These are phyloP conservation scores for Conopomorpha cramerella DNA, from an alignment of 1,140 invertebrate genomes.

Conservation along the genomic window DNA sequence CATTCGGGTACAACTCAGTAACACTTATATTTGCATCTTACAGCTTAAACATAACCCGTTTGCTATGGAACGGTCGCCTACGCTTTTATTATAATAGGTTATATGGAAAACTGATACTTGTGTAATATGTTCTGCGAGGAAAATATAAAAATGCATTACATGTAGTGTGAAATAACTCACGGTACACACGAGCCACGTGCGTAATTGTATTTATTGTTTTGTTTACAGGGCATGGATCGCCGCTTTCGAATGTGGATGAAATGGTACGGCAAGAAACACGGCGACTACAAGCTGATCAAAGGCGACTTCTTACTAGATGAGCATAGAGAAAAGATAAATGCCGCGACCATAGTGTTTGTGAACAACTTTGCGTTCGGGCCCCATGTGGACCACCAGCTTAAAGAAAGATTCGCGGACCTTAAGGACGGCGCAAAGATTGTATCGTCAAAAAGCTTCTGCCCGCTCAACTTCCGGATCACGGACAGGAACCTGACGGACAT, in stretches of 20 bases:
- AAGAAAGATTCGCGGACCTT: conserved; percentile 94
- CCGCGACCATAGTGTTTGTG: conserved; percentile 94
- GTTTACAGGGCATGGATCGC: conserved; percentile 80
- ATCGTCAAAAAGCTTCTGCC: conserved; percentile 98
- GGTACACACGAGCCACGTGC: too few relatives aligned
- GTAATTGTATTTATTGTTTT: too few relatives aligned
- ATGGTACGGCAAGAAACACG: conserved; percentile 95
- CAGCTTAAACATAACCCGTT: too few relatives aligned
- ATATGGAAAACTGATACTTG: too few relatives aligned
- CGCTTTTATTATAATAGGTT: too few relatives aligned
- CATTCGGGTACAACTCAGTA: too few relatives aligned
- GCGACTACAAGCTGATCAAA: conserved; percentile 89
- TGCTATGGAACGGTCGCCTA: too few relatives aligned
- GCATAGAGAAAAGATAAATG: conserved; percentile 89
- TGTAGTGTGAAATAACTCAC: too few relatives aligned
- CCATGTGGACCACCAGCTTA: conserved; percentile 94
- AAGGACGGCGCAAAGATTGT: conserved; percentile 95
- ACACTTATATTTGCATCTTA: too few relatives aligned
- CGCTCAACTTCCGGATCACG: conserved; percentile 95
- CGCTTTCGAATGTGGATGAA: conserved; percentile 93
- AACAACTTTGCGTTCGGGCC: conserved; percentile 99
- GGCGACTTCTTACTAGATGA: conserved; percentile 93
- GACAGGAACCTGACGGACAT: conserved; percentile 88
- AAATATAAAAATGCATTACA: too few relatives aligned
- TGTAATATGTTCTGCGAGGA: too few relatives aligned